Percentiles rank a stretch among this genome's conserved stretches.
Evolutionary conservation across 2,113 vertebrate species (phyloP).

Genomic region (Eulemur macaco): DNA sequence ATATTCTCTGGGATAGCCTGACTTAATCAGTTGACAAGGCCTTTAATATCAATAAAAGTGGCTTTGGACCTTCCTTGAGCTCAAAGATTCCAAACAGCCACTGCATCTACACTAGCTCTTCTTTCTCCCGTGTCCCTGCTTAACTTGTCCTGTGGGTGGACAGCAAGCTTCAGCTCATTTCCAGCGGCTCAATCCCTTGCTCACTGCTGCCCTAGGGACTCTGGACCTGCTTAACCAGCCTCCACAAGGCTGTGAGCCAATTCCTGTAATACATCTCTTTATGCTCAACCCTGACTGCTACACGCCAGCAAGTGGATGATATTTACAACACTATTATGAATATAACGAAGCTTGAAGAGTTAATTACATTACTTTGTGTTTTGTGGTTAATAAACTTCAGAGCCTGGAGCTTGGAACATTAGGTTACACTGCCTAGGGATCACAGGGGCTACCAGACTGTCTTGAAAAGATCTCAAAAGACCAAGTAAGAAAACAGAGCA

Average conservation of each 20-base stretch:
- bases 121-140: neutral
- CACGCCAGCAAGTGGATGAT: neutral
- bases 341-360: neutral
- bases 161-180: neutral
- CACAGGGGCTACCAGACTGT: neutral
- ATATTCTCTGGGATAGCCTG: neutral
- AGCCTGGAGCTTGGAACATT: neutral
- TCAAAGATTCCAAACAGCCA: neutral
- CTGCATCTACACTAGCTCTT: neutral
- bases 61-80: neutral
- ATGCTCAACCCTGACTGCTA: neutral
- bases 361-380: neutral
- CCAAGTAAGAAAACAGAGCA: neutral
- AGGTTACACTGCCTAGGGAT: neutral
- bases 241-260: neutral
- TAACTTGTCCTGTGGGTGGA: fast-evolving
- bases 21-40: neutral
- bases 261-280: neutral
- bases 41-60: neutral
- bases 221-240: neutral
- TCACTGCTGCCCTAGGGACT: neutral
- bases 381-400: neutral
- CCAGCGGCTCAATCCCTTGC: neutral
- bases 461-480: neutral
- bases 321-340: neutral